Evolutionary conservation across 2,797 vertebrate species (phyloP), one percentile per base, ranked within the genome.

Genomic region (Phoxinus dragarum): DNA sequence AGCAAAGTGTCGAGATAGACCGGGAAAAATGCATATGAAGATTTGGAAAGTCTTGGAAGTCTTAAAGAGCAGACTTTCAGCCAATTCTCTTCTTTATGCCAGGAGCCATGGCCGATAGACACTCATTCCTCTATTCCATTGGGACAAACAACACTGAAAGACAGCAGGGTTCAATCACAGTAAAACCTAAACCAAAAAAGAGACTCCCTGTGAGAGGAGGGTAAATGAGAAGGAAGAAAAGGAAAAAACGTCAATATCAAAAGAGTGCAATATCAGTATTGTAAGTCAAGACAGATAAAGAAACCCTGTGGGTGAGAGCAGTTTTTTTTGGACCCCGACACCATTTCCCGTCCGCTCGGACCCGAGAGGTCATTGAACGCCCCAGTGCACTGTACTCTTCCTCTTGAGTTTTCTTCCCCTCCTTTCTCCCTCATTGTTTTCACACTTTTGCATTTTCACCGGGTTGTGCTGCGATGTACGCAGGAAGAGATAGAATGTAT

Each of bases 151-250:
- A 47, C 49, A 66, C 93, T 93, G 92, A 92, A 86, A 90, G 93
- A 93, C 93, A 93, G 92, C 88, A 90, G 75, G 93, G 91, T 66
- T 64, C 67, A 78, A 44, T 64, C 56, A 69, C 85, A 59, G 38
- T 38, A 34, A 31, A 40, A 79, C 27, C 17, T 68, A 66, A 79
- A 68, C 52, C 78, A 6, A 31, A 81, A 81, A 61, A 82, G 44
- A 71, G 36, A 66, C 72, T 84, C 66, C 49, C 34, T 82, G 40
- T 61, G 42, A 73, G 76, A 67, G 54, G 89, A 77, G 88, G 81
- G 89, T 90, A 80, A 91, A 90, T 66, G 38, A 73, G 49, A 79
- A 54, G 64, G 44, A 77, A 82, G 71, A 82, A 82, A 86, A 52
- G 14, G 71, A 23, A 34, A 84, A 68, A 81, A 68, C 19, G 9